A percentile compares a stretch with the other conserved stretches of the same genome.
These are phyloP conservation scores for Dipodomys stephensi DNA, from an alignment of 2,113 vertebrate species.

Conservation along the genomic window DNA sequence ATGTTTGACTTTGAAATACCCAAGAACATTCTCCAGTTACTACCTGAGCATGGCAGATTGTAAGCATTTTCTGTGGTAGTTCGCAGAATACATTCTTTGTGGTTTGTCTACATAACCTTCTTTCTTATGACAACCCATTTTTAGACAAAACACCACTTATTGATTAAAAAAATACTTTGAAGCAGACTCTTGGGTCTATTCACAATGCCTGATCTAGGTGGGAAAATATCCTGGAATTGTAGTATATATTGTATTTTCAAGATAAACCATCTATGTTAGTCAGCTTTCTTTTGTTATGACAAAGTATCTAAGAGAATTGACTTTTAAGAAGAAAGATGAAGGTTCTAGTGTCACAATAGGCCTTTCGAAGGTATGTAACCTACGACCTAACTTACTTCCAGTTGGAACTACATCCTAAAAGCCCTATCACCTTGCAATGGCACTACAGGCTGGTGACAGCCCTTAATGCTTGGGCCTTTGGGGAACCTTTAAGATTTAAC, in stretches of 20 bases:
- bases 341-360: not conserved
- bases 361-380: no score
- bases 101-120: not conserved
- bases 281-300: not conserved
- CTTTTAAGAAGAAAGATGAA: not conserved
- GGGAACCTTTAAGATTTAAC: not conserved
- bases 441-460: no score
- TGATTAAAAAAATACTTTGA: slow-evolving; percentile 26
- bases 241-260: not conserved
- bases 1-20: not conserved
- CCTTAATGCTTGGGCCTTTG: not conserved
- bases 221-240: not conserved
- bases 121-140: not conserved
- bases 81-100: not conserved
- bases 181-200: not conserved
- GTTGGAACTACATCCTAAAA: not conserved
- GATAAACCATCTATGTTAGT: not conserved
- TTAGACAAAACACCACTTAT: not conserved
- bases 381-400: not conserved
- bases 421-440: no score
- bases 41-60: not conserved
- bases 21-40: not conserved
- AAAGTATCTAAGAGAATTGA: not conserved
- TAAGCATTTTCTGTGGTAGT: not conserved
- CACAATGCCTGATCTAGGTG: not conserved